These are phyloP conservation scores for Pionites leucogaster DNA, from an alignment of 2,113 vertebrate species.

Conservation along the genomic window DNA sequence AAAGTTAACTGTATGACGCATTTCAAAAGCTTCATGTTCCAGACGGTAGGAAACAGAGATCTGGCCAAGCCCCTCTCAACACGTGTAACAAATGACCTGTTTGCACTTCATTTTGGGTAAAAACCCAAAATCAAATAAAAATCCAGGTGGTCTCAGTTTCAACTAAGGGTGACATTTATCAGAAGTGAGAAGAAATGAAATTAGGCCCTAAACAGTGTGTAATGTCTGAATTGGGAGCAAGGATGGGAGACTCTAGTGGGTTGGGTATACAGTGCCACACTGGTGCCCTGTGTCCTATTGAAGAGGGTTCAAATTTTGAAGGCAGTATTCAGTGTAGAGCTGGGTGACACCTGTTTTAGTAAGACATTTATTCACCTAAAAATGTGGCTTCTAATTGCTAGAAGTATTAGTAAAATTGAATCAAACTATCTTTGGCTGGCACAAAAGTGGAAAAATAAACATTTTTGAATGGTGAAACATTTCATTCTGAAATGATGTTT, in stretches of 20 bases:
- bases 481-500: background rate
- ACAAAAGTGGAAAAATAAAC: background rate
- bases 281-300: background rate
- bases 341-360: background rate
- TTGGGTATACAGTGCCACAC: background rate
- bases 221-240: background rate
- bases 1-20: background rate
- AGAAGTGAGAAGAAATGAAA: background rate
- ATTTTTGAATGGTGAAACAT: background rate
- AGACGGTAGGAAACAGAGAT: background rate
- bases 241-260: background rate
- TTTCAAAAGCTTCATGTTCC: background rate
- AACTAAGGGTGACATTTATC: background rate
- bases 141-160: background rate
- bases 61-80: background rate
- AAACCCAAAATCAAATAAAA: background rate
- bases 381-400: background rate
- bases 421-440: background rate
- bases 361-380: background rate
- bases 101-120: background rate
- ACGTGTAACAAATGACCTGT: background rate
- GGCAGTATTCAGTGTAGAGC: rapidly evolving
- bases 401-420: background rate
- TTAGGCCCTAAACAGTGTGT: background rate
- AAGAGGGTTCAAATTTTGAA: background rate